These are phyloP conservation scores for Tyto alba DNA, from an alignment of 2,113 vertebrate genomes.

Conservation along the genomic window DNA sequence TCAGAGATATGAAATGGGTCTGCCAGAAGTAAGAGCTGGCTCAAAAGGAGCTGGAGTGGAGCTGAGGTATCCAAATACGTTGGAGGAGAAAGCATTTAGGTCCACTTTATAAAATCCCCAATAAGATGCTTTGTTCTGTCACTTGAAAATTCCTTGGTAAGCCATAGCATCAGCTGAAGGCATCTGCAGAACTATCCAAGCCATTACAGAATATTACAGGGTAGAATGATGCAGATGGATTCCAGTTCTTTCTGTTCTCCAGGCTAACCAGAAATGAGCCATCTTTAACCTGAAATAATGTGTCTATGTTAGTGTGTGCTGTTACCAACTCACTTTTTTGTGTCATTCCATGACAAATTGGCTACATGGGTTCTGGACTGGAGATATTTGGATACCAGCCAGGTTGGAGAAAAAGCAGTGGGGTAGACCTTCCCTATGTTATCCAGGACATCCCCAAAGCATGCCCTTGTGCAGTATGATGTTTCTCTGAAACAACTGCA, in stretches of 20 bases:
- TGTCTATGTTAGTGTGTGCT: background rate
- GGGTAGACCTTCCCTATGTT: background rate
- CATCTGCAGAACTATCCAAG: background rate
- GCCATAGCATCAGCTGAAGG: background rate
- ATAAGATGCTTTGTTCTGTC: background rate
- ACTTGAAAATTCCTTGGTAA: background rate
- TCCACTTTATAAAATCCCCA: background rate
- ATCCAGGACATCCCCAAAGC: background rate
- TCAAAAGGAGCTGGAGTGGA: background rate
- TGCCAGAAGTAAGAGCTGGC: background rate
- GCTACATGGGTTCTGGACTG: background rate
- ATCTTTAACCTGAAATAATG: background rate
- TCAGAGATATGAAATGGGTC: background rate
- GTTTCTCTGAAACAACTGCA: background rate
- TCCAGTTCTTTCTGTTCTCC: background rate
- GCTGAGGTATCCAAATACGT: background rate
- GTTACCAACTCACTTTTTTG: background rate
- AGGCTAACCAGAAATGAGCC: background rate
- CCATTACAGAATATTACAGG: background rate
- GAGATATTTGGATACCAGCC: background rate
- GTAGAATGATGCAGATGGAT: background rate
- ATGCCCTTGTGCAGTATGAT: background rate
- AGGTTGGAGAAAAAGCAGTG: background rate
- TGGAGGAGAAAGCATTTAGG: background rate
- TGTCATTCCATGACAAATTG: background rate